A percentile compares a stretch with the other conserved stretches of the same genome.
Evolutionary conservation across 2,888 invertebrate species (phyloP).

Genomic region (Crossocerus cetratus): DNA sequence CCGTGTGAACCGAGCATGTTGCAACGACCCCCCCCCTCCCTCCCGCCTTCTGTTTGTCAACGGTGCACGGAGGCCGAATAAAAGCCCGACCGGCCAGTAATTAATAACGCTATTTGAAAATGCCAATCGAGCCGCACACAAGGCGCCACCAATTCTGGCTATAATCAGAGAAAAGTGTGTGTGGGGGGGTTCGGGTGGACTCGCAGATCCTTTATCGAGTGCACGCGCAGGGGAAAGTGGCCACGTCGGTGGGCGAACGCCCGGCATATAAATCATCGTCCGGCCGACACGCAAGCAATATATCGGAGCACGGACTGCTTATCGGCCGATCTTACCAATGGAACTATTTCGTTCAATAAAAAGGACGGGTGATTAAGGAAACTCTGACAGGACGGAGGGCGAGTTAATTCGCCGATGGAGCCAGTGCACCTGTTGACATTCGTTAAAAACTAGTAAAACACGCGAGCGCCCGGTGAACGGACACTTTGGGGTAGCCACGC

Average conservation of each 20-base stretch:
- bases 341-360: too few relatives aligned
- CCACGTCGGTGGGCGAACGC: neutral
- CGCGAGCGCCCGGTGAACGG: too few relatives aligned
- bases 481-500: too few relatives aligned
- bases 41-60: neutral
- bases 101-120: neutral
- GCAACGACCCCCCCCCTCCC: constrained; percentile 1
- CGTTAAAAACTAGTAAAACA: too few relatives aligned
- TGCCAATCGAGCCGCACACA: neutral
- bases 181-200: neutral
- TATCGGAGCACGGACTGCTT: too few relatives aligned
- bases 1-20: constrained; percentile 14
- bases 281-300: too few relatives aligned
- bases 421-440: too few relatives aligned
- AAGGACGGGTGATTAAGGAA: too few relatives aligned
- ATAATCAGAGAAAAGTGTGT: neutral
- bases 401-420: too few relatives aligned
- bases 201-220: neutral
- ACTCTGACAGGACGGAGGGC: too few relatives aligned
- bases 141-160: neutral
- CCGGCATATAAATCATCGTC: neutral
- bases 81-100: neutral
- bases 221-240: neutral
- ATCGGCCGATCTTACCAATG: too few relatives aligned
- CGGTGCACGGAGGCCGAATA: neutral